phyloP scores from a whole-genome alignment of 2,113 vertebrate genomes.

The Fulmarus glacialis region DNA sequence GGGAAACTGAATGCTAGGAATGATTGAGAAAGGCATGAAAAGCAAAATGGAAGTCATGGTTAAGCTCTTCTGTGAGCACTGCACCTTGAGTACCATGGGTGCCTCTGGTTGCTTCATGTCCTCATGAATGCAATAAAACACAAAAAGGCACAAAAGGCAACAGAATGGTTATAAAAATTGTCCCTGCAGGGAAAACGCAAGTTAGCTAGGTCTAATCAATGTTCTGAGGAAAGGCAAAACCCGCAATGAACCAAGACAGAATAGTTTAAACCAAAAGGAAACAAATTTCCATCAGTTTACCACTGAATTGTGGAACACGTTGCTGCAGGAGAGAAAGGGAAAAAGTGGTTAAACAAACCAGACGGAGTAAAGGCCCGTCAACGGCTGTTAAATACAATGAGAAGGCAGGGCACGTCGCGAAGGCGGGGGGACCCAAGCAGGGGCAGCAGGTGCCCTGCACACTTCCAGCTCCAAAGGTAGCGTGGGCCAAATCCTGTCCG shows the following conservation, averaged over 20 bases:
- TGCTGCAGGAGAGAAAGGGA: background rate
- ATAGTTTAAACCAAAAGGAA: background rate
- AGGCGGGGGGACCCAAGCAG: background rate
- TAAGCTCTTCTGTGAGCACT: background rate
- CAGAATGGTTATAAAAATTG: background rate
- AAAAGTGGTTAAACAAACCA: background rate
- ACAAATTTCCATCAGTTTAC: rapidly evolving
- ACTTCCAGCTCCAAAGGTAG: background rate
- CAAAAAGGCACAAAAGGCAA: background rate
- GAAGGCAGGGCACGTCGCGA: background rate
- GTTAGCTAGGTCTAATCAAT: background rate
- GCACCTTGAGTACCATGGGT: rapidly evolving
- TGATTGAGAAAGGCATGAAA: background rate
- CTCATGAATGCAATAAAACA: background rate
- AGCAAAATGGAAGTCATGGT: background rate
- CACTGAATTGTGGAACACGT: background rate
- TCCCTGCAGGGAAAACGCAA: background rate
- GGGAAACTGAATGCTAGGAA: background rate
- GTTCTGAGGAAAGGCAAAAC: background rate
- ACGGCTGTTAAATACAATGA: background rate
- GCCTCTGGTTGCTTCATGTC: background rate
- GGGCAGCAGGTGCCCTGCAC: rapidly evolving
- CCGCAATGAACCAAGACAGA: background rate
- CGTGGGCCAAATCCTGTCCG: rapidly evolving
- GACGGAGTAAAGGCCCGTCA: background rate